Evolutionary conservation across 1,140 invertebrate genomes (phyloP).

Genomic region (Yoshiicerus persimilis): DNA sequence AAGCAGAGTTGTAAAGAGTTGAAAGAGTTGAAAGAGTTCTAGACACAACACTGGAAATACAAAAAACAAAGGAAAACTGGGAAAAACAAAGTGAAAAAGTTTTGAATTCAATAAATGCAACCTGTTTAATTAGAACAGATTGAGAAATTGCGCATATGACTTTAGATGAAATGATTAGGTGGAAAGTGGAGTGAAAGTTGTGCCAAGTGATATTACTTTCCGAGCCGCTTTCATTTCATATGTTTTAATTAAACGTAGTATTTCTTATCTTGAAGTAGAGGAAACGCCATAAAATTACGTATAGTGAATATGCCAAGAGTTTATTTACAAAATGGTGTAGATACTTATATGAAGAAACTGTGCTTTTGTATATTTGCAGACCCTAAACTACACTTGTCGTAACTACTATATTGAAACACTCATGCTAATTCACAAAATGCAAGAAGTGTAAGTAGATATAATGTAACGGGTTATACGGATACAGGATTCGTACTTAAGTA

Average conservation of each 20-base stretch:
- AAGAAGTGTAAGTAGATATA: not conserved
- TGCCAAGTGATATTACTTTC: not conserved
- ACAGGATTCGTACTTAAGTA: not conserved
- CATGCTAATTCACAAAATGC: not conserved
- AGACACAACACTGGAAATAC: not conserved
- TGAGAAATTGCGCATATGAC: not conserved
- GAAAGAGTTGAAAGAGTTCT: not conserved
- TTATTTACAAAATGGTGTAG: not conserved
- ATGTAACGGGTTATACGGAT: not conserved
- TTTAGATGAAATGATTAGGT: not conserved
- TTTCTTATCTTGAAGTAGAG: not conserved
- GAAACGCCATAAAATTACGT: not conserved
- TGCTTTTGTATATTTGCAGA: too few species aligned
- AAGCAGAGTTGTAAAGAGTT: too few species aligned
- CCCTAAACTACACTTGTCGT: not conserved
- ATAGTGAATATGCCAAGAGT: not conserved
- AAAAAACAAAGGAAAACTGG: not conserved
- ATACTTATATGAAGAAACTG: too few species aligned
- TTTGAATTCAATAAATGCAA: not conserved
- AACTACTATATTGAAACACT: not conserved
- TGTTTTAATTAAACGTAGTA: not conserved
- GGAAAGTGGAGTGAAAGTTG: not conserved
- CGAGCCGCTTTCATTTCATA: not conserved
- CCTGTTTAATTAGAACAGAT: not conserved
- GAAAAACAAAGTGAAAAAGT: not conserved